Conservation (phyloP, 2,113 vertebrate genomes). For the Misgurnus anguillicaudatus region DNA sequence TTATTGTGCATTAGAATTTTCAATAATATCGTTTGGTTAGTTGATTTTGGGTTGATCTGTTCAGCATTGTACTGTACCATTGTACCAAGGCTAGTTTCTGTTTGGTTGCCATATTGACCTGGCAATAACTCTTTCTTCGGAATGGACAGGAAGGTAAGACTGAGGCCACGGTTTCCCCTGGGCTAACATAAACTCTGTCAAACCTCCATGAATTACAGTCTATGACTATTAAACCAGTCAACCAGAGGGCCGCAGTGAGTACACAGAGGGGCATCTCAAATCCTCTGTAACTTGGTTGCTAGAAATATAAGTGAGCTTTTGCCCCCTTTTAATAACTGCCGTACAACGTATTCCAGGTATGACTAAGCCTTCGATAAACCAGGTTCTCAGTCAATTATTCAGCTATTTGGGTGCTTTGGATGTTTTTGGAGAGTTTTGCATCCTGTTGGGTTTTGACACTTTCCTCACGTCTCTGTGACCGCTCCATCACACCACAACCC, state of each 20-base stretch:
- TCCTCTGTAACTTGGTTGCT: neutral
- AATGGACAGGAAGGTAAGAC: slow-evolving; percentile 59
- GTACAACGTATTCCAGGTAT: neutral
- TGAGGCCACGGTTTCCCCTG: slow-evolving; percentile 50
- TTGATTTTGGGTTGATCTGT: neutral
- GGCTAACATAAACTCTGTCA: slow-evolving; percentile 48
- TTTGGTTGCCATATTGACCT: slow-evolving; percentile 35
- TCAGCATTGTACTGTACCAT: neutral
- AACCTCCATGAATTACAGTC: slow-evolving; percentile 48
- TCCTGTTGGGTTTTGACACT: slow-evolving; percentile 11
- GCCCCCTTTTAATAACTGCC: too few species aligned
- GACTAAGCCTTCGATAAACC: neutral
- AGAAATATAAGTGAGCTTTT: neutral
- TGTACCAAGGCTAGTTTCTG: neutral
- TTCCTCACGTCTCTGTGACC: slow-evolving; percentile 38
- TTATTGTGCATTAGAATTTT: neutral
- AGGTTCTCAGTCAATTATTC: neutral
- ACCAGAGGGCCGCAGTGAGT: neutral
- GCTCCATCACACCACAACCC: slow-evolving; percentile 33
- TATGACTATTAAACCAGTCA: slow-evolving; percentile 47
- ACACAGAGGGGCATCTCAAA: slow-evolving; percentile 7
- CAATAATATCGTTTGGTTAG: neutral
- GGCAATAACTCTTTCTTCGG: slow-evolving; percentile 47
- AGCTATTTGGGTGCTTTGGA: neutral
- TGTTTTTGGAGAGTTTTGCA: neutral